A percentile compares a stretch with the other conserved stretches of the same genome.
phyloP scores from a whole-genome alignment of 1,140 invertebrate genomes.

The Drosophila suzukii region DNA sequence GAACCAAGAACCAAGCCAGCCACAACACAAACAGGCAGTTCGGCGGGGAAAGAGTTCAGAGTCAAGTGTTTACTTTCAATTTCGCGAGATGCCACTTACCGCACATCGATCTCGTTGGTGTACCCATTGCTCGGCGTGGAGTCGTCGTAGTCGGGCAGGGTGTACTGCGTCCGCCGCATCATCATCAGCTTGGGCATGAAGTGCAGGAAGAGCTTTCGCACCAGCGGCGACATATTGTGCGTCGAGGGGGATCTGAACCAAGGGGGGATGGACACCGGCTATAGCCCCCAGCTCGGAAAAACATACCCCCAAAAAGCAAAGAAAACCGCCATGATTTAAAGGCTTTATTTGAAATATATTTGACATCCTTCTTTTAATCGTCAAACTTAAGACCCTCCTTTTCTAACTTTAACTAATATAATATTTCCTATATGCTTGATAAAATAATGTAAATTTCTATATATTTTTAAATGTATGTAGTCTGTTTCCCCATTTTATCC shows the following conservation, averaged over 20 bases:
- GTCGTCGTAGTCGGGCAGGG: slow-evolving; percentile 92
- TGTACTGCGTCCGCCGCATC: slow-evolving; percentile 94
- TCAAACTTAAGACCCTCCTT: too few species aligned
- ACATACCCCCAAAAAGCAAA: background rate
- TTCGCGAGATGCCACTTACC: slow-evolving; percentile 85
- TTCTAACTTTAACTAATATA: too few species aligned
- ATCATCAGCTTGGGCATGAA: slow-evolving; percentile 95
- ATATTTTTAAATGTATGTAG: too few species aligned
- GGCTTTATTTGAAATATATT: too few species aligned
- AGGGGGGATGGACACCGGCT: slow-evolving; percentile 20
- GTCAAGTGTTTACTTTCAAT: slow-evolving; percentile 42
- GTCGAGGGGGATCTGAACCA: slow-evolving; percentile 95
- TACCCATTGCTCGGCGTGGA: slow-evolving; percentile 90
- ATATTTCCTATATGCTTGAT: too few species aligned
- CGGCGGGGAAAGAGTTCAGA: background rate
- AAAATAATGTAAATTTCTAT: too few species aligned
- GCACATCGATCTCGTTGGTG: slow-evolving; percentile 91
- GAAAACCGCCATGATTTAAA: background rate
- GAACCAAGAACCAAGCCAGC: background rate
- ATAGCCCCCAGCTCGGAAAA: slow-evolving; percentile 7
- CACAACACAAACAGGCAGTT: slow-evolving; percentile 12
- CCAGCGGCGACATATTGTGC: slow-evolving; percentile 96
- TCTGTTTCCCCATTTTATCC: too few species aligned
- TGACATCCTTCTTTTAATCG: too few species aligned
- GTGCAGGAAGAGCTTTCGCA: slow-evolving; percentile 94